Evolutionary conservation across 2,888 invertebrate genomes (phyloP).

Genomic region (Yponomeuta cagnagella): DNA sequence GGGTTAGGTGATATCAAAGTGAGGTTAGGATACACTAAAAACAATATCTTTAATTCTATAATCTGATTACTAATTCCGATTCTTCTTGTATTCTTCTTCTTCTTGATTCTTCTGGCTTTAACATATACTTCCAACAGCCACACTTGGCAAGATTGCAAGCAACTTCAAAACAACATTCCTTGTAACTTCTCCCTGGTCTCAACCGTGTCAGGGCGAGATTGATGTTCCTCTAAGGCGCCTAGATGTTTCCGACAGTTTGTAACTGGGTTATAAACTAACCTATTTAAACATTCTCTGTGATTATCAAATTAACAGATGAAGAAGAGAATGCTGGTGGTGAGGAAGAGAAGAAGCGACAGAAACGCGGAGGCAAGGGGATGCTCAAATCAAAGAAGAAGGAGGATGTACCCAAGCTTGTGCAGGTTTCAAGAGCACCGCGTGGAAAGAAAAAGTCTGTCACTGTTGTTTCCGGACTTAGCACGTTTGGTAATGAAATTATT

Average conservation of each 20-base stretch:
- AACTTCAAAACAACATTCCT: too few relatives aligned
- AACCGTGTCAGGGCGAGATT: too few relatives aligned
- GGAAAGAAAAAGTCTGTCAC: conserved; percentile 99
- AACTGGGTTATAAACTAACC: too few relatives aligned
- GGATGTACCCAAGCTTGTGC: conserved; percentile 89
- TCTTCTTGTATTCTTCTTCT: too few relatives aligned
- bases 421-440: conserved; percentile 91
- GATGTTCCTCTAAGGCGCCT: too few relatives aligned
- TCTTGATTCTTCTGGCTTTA: too few relatives aligned
- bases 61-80: too few relatives aligned
- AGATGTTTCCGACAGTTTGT: too few relatives aligned
- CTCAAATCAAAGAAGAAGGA: conserved; percentile 96
- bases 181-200: too few relatives aligned
- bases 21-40: conserved; percentile 20
- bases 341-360: conserved; percentile 96
- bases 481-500: conserved; percentile 82
- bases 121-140: too few relatives aligned
- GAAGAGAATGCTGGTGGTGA: conserved; percentile 85
- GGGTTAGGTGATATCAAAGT: conserved; percentile 16
- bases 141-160: too few relatives aligned
- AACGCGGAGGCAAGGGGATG: conserved; percentile 97
- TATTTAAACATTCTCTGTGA: too few relatives aligned
- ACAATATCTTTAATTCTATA: neutral
- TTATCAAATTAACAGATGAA: conserved; percentile 51
- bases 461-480: conserved; percentile 95